Percentiles rank a stretch among this genome's conserved stretches.
Evolutionary conservation across 2,113 vertebrate species (phyloP).

Genomic region (Aramus guarauna): DNA sequence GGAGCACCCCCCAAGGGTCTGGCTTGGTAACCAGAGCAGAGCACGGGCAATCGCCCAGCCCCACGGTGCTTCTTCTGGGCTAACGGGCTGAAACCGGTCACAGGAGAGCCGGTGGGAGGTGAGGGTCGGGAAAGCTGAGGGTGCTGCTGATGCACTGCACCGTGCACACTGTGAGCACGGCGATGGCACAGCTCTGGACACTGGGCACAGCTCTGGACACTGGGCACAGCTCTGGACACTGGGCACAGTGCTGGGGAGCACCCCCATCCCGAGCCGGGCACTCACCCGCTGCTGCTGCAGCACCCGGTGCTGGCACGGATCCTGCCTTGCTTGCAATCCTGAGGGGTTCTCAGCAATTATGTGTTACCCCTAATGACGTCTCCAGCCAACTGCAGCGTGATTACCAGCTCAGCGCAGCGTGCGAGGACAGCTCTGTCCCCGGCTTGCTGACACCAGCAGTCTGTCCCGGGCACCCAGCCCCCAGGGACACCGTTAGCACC

Average conservation of each 20-base stretch:
- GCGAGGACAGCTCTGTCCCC: not conserved
- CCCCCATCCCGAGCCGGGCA: rapidly evolving
- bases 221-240: not conserved
- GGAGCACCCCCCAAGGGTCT: rapidly evolving
- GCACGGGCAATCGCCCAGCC: rapidly evolving
- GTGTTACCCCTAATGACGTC: not conserved
- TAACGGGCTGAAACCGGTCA: rapidly evolving
- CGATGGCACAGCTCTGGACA: not conserved
- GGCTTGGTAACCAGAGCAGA: not conserved
- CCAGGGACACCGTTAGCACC: rapidly evolving
- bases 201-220: too few species aligned
- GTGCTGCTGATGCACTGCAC: not conserved
- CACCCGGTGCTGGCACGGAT: rapidly evolving
- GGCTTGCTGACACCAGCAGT: not conserved
- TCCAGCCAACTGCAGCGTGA: not conserved
- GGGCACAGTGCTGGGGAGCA: not conserved
- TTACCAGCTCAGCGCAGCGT: rapidly evolving
- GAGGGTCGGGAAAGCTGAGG: not conserved
- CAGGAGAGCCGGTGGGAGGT: not conserved
- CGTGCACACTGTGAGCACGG: too few species aligned
- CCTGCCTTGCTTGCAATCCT: not conserved
- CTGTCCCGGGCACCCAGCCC: not conserved
- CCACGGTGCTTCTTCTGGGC: not conserved
- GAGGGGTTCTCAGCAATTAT: not conserved
- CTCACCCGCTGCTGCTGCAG: rapidly evolving